Evolutionary conservation across 2,797 vertebrate species (phyloP).

Genomic region (Tragelaphus eurycerus): DNA sequence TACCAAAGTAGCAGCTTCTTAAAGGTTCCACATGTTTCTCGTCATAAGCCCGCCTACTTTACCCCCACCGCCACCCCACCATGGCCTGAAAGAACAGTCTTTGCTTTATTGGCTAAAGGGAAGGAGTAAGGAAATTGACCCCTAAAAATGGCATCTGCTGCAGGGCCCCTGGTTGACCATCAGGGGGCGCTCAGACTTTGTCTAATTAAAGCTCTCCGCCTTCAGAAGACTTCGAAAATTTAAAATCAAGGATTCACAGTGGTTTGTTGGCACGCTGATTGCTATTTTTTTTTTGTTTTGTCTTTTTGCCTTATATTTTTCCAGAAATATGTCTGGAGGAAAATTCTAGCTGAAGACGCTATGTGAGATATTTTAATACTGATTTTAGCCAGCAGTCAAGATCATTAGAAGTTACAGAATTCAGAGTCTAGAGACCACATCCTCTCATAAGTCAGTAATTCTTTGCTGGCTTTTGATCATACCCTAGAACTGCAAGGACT

Average conservation of each 20-base stretch:
- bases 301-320: not conserved
- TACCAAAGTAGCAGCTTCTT: not conserved
- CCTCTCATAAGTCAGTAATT: not conserved
- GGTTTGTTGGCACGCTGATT: not conserved
- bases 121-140: constrained; percentile 25
- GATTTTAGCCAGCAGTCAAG: not conserved
- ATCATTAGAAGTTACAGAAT: not conserved
- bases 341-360: not conserved
- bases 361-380: constrained; percentile 10
- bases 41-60: not conserved
- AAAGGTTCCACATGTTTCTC: not conserved
- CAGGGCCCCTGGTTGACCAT: constrained; percentile 67
- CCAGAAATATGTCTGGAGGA: not conserved
- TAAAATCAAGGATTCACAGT: constrained; percentile 12
- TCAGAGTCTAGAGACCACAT: not conserved
- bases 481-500: not conserved
- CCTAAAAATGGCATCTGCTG: constrained; percentile 38
- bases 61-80: not conserved
- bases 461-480: not conserved
- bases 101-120: constrained; percentile 26
- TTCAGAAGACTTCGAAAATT: not conserved
- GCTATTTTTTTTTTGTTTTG: not conserved
- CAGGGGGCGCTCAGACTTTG: constrained; percentile 83
- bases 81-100: constrained; percentile 43
- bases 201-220: constrained; percentile 51